Base-by-base conservation (phyloP, 2,888 invertebrate genomes). In the Patella pellucida region DNA sequence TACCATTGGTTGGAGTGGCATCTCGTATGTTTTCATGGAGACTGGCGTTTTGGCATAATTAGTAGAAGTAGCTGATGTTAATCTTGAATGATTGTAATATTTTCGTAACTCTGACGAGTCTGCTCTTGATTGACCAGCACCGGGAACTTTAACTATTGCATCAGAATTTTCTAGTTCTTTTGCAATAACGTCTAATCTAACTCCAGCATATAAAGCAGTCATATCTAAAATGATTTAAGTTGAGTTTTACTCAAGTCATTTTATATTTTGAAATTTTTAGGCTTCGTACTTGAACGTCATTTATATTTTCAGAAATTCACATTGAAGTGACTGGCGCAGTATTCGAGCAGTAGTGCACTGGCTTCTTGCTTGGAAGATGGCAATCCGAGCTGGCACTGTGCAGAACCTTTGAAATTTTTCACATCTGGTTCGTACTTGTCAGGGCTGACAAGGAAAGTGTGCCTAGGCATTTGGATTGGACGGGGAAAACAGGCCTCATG, bases 1-100 rank as follows among this genome's bases (percentile, higher is more conserved):
- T 80, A 89, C 89, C 85, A 88, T 72, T 16, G 89, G 89, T 70
- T 89, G 89, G 27, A 88, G 78, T 50, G 87, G 85, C 86, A 89
- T 87, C 79, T 89, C 89, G 77, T 86, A 86, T 5, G 88, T 89
- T 82, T 87, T 88, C 72, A 89, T 77, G 15, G 86, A 82, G 7
- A 86, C 87, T n/a, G 87, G 85, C 3, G 87, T 86, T 80, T 85
- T 88, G 23, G 78, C 76, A 71, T 78, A 79, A 72, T 83, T 83
- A 31, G 78, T 77, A 1, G 82, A 78, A 1, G 81, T 78, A 2
- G 86, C 82, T 11, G 86, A 83, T 1, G 86, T 82, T 4, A 72
- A 73, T 3, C 84, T 73, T 4, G 86, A 83, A 74, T 85, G 86
- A 31, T 79, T 84, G 16, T 86, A 88, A 1, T 80, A 78, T 4